Conservation (phyloP, 2,113 vertebrate genomes). For the Ia io region DNA sequence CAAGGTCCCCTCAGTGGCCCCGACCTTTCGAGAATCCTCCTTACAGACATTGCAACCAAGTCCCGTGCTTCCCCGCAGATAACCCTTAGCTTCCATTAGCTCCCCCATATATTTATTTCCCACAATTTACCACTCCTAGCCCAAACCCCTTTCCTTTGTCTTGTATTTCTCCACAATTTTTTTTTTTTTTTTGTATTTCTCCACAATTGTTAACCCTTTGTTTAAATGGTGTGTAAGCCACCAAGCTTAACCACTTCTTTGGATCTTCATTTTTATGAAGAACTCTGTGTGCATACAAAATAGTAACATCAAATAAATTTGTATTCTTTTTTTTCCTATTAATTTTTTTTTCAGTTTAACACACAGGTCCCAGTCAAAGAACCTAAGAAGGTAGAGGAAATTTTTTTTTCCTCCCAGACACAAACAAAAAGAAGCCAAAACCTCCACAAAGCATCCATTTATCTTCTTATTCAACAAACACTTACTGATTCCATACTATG, state of each 20-base stretch:
- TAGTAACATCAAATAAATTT: background rate
- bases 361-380: background rate
- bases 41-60: too few relatives aligned
- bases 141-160: background rate
- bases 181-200: background rate
- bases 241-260: background rate
- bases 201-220: background rate
- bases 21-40: too few relatives aligned
- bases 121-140: too few relatives aligned
- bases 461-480: background rate
- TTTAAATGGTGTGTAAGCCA: background rate
- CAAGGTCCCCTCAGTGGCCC: too few relatives aligned
- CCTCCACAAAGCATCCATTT: background rate
- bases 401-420: background rate
- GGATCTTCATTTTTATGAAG: background rate
- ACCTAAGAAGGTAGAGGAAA: background rate
- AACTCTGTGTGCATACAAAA: background rate
- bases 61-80: too few relatives aligned
- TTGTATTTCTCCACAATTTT: background rate
- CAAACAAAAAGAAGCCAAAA: background rate
- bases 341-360: background rate
- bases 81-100: background rate
- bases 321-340: background rate
- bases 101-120: background rate
- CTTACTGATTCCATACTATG: background rate